A percentile compares a stretch with the other conserved stretches of the same genome.
phyloP scores from a whole-genome alignment of 2,797 vertebrate species.

The Halcyon smyrnensis region DNA sequence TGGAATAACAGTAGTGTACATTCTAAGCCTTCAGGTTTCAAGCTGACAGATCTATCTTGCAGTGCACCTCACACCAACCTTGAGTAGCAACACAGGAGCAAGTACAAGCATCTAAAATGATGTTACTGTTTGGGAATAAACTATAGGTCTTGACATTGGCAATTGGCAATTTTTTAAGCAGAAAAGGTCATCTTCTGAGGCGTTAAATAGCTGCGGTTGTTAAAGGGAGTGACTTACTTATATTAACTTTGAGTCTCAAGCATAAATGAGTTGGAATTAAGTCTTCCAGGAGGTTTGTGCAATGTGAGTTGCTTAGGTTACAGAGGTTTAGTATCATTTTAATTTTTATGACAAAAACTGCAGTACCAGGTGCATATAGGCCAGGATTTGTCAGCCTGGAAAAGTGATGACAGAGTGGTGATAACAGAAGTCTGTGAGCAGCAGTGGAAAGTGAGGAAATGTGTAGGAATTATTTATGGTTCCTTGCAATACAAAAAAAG shows the following conservation, averaged over 20 bases:
- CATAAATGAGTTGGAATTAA: not conserved
- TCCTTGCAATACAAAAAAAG: not conserved
- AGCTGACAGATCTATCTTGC: not conserved
- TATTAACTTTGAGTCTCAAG: not conserved
- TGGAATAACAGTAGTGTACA: not conserved
- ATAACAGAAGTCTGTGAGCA: not conserved
- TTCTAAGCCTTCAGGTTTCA: not conserved
- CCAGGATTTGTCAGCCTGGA: not conserved
- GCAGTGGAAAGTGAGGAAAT: not conserved
- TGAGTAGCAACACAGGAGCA: not conserved
- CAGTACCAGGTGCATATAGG: not conserved
- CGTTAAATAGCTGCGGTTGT: not conserved
- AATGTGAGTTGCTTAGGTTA: not conserved
- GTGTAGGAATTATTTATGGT: not conserved
- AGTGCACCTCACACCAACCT: not conserved
- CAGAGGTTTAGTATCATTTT: not conserved
- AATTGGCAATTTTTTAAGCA: not conserved
- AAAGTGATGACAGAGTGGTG: not conserved
- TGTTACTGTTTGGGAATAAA: not conserved
- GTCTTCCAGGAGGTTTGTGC: slow-evolving; percentile 1
- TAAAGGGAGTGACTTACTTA: not conserved
- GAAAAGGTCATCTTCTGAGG: not conserved
- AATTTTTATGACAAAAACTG: slow-evolving; percentile 17
- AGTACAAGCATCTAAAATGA: not conserved
- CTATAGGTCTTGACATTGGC: not conserved